Conservation (phyloP, 2,797 vertebrate species). For the Arctocebus calabarensis region DNA sequence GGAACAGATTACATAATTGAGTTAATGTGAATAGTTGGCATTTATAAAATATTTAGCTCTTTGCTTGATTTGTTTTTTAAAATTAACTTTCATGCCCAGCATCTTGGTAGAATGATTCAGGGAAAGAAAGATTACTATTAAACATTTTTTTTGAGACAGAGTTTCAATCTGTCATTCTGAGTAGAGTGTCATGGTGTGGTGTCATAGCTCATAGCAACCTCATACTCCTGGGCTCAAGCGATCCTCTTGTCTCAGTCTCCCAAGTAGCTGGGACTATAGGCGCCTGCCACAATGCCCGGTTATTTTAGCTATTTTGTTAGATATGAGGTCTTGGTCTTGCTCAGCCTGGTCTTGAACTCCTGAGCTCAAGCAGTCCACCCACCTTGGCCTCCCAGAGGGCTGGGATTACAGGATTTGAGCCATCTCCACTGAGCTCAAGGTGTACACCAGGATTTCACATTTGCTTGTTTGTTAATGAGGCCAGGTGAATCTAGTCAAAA, state of each 20-base stretch:
- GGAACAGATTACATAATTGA: not conserved
- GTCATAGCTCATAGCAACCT: too few species aligned
- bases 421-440: not conserved
- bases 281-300: too few species aligned
- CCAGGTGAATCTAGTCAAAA: not conserved
- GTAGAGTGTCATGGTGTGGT: too few species aligned
- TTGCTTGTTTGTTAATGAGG: constrained; percentile 27
- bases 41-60: constrained; percentile 33
- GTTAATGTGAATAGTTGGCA: not conserved
- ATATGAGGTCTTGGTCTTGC: too few species aligned
- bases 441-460: not conserved
- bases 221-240: too few species aligned
- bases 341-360: too few species aligned
- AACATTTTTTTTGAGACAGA: constrained; percentile 23
- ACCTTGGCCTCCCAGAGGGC: too few species aligned
- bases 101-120: not conserved
- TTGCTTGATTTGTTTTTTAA: constrained; percentile 47
- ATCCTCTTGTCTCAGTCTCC: too few species aligned
- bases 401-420: too few species aligned
- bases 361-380: too few species aligned
- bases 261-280: too few species aligned
- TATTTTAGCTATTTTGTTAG: too few species aligned
- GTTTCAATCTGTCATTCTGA: not conserved
- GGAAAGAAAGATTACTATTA: not conserved
- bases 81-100: not conserved